phyloP scores from a whole-genome alignment of 2,797 vertebrate species.

The Stomatorhinus walkeri region DNA sequence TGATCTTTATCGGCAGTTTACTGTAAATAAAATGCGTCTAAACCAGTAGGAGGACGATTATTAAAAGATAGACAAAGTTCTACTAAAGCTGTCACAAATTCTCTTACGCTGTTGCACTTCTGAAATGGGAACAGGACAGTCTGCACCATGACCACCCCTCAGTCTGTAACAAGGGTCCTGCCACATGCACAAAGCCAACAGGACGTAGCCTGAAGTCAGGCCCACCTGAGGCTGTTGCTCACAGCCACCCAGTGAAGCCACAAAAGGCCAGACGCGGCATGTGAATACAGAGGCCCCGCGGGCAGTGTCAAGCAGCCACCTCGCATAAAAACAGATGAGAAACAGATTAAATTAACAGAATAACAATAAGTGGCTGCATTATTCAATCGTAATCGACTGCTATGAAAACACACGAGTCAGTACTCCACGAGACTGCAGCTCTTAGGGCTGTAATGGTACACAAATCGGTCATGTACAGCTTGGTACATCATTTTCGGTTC shows the following conservation, averaged over 20 bases:
- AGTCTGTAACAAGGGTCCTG: neutral
- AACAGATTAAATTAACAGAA: neutral
- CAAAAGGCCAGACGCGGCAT: neutral
- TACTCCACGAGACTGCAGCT: neutral
- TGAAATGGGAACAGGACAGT: neutral
- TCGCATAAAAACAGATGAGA: neutral
- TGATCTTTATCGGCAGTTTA: neutral
- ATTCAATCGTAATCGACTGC: neutral
- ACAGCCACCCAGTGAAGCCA: neutral
- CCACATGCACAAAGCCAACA: neutral
- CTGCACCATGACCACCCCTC: neutral
- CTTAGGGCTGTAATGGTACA: neutral
- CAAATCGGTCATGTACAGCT: neutral
- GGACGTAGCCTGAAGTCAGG: neutral
- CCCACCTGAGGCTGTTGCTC: neutral
- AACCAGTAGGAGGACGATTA: neutral
- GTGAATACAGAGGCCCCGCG: neutral
- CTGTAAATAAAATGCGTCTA: neutral
- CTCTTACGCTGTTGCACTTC: neutral
- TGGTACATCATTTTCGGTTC: neutral
- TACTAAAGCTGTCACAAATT: neutral
- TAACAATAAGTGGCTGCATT: neutral
- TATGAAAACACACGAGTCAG: neutral
- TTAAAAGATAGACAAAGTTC: neutral
- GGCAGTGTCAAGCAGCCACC: neutral